Evolutionary conservation across 2,888 invertebrate species (phyloP).

Genomic region (Hirtodrosophila trivittata): DNA sequence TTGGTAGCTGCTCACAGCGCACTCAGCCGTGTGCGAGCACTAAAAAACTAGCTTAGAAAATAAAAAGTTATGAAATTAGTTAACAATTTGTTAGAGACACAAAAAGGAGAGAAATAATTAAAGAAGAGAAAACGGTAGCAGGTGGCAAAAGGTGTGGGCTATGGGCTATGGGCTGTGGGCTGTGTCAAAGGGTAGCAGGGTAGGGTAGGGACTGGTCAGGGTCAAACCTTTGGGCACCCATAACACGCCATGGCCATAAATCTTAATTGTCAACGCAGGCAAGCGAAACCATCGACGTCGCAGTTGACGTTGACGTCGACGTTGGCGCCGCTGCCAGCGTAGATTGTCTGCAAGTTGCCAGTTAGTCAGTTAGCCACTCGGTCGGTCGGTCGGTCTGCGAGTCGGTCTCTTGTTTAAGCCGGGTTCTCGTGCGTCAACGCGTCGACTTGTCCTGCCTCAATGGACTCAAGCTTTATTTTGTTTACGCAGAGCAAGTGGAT

Average conservation of each 20-base stretch:
- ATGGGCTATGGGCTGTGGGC: conserved; percentile 16
- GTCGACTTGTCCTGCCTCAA: background rate
- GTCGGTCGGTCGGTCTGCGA: conserved; percentile 22
- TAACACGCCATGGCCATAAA: conserved; percentile 73
- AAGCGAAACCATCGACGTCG: conserved; percentile 65
- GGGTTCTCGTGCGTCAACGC: background rate
- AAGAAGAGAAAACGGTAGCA: conserved; percentile 5
- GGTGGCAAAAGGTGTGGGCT: conserved; percentile 18
- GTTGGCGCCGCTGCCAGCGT: conserved; percentile 28
- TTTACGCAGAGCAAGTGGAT: conserved; percentile 39
- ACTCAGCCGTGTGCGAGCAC: conserved; percentile 61
- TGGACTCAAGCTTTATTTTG: conserved; percentile 5
- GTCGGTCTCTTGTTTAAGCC: conserved; percentile 6
- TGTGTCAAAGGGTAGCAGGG: conserved; percentile 21
- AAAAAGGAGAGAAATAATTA: conserved; percentile 1
- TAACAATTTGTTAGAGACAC: conserved; percentile 43
- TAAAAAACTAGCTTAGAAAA: conserved; percentile 28
- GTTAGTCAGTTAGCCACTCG: conserved; percentile 23
- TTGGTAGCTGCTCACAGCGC: too few relatives aligned
- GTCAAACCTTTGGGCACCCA: conserved; percentile 53
- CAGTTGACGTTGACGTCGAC: too few relatives aligned
- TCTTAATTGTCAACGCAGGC: conserved; percentile 73
- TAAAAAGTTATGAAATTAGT: conserved; percentile 54
- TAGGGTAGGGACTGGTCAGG: conserved; percentile 35
- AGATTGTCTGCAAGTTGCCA: conserved; percentile 18